Evolutionary conservation across 2,888 invertebrate species (phyloP), one percentile per base, ranked within the genome.

Genomic region (Lepidonotus clava): DNA sequence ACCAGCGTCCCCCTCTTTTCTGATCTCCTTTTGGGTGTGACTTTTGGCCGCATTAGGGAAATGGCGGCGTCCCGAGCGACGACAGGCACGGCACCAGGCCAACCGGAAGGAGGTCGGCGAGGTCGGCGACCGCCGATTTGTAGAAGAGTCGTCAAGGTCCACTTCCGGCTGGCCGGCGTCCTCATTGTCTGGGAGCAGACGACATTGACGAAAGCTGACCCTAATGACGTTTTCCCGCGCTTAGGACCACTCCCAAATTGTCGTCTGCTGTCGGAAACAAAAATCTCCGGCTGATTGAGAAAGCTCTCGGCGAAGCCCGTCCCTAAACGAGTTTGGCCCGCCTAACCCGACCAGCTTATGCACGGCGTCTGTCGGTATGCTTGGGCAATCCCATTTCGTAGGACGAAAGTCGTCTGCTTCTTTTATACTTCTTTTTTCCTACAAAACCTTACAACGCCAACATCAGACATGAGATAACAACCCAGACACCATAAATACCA

Each of bases 21-120:
- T 71, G 71, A 71, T 71, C 71, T 71, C 36, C 71, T 71, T 71
- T 71, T 71, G 71, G 38, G 38, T n/a, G 14, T 38, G 71, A 38
- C 71, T 38, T 71, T 71, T 71, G 71, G 71, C 71, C 38, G 71
- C 71, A 71, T 71, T 71, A 71, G 71, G 21, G 38, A 71, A 71
- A 71, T 71, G 34, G 71, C 38, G 34, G 14, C 71, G 36, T 36
- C 71, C 36, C 8, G 36, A 5, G 71, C 36, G n/a, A 71, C 38
- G 38, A 34, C 11, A 1, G 38, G 21, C 71, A 21, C 38, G 71
- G 36, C 71, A 21, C 71, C 71, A 71, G 24, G 36, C 71, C 5
- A 38, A 71, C 36, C 71, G 71, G 71, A 34, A 71, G 71, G n/a
- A n/a, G 71, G 71, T 71, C 71, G 36, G 14, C 11, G 4, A n/a